phyloP scores from a whole-genome alignment of 2,888 invertebrate species.

The Scrobipalpa costella region DNA sequence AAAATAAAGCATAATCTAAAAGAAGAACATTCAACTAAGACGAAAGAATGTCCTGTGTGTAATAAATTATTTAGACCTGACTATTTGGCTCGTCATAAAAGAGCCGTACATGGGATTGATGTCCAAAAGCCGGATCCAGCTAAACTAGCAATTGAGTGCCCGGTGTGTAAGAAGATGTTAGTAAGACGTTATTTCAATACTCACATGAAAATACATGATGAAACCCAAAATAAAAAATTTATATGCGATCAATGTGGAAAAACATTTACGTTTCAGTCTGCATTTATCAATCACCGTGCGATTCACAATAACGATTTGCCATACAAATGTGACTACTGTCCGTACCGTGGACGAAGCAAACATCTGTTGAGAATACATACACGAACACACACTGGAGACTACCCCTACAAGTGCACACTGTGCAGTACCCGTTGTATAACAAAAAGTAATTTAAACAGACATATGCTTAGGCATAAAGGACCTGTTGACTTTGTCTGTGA shows the following conservation, averaged over 20 bases:
- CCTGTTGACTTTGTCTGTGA: constrained; percentile 37
- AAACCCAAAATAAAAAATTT: constrained; percentile 32
- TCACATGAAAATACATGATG: constrained; percentile 12
- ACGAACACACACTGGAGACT: constrained; percentile 30
- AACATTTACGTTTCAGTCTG: constrained; percentile 39
- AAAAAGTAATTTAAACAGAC: constrained; percentile 50
- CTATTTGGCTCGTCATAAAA: constrained; percentile 18
- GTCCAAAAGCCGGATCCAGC: not conserved
- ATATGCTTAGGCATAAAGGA: constrained; percentile 39
- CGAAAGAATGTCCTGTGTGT: constrained; percentile 22
- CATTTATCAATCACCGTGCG: constrained; percentile 46
- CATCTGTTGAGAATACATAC: constrained; percentile 47
- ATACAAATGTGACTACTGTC: constrained; percentile 51
- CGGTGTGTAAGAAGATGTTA: constrained; percentile 20
- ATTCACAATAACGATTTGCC: constrained; percentile 47
- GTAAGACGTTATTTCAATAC: constrained; percentile 2
- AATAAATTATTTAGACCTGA: constrained; percentile 14
- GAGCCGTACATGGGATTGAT: not conserved
- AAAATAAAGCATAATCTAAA: not conserved
- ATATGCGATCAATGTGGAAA: constrained; percentile 53
- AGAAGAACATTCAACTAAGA: constrained; percentile 8
- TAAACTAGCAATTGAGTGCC: constrained; percentile 21
- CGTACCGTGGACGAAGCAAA: constrained; percentile 47
- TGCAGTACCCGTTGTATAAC: constrained; percentile 40
- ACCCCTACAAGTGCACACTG: constrained; percentile 32